These are phyloP conservation scores for Hydropotes inermis DNA, from an alignment of 2,113 vertebrate species.

Conservation along the genomic window DNA sequence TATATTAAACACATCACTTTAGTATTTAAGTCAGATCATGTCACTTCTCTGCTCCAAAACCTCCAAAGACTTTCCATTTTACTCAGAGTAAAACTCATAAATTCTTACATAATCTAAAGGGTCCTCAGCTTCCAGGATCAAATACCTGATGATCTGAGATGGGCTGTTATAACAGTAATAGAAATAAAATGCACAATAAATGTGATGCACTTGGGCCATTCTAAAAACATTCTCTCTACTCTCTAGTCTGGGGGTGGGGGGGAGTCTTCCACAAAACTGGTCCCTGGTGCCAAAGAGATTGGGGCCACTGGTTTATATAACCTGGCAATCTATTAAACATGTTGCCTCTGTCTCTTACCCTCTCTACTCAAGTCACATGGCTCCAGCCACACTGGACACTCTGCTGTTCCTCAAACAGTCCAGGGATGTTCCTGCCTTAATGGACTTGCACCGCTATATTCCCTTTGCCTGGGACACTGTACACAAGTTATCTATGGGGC, in stretches of 20 bases:
- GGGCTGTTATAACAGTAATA: neutral
- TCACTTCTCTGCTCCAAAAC: neutral
- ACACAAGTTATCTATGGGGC: neutral
- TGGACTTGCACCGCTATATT: rapidly evolving
- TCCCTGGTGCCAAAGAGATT: neutral
- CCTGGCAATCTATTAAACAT: neutral
- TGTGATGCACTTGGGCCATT: neutral
- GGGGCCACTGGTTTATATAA: neutral
- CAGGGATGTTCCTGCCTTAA: neutral
- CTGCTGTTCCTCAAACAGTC: neutral
- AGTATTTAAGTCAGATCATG: neutral
- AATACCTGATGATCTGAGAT: neutral
- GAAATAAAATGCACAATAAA: neutral
- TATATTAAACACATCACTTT: neutral
- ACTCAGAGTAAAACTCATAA: neutral
- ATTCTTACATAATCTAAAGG: neutral
- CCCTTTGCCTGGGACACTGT: neutral
- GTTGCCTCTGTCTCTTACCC: neutral
- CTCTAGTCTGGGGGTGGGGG: neutral
- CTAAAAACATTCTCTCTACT: neutral
- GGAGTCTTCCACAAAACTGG: neutral
- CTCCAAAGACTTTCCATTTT: neutral
- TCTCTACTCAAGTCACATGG: neutral
- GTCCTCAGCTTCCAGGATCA: neutral
- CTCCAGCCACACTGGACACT: neutral